phyloP scores from a whole-genome alignment of 2,888 invertebrate genomes.

The Orthonevra nobilis region DNA sequence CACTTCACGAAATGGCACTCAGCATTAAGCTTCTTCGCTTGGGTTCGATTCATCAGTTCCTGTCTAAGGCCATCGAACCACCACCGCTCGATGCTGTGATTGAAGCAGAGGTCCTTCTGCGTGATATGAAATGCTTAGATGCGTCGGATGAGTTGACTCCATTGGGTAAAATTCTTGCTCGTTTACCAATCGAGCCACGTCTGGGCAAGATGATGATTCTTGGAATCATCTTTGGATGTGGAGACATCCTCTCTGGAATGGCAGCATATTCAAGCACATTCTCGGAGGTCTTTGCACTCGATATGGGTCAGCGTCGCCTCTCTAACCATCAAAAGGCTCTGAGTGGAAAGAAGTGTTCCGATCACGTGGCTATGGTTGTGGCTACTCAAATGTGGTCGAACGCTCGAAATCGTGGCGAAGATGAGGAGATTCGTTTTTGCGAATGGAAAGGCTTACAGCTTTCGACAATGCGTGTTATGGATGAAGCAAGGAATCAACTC shows the following conservation, averaged over 20 bases:
- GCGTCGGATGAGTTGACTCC: slow-evolving; percentile 93
- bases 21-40: slow-evolving; percentile 92
- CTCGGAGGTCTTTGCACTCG: slow-evolving; percentile 94
- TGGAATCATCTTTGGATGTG: slow-evolving; percentile 94
- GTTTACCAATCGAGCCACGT: slow-evolving; percentile 96
- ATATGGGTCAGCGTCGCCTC: slow-evolving; percentile 87
- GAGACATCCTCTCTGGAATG: slow-evolving; percentile 95
- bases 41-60: slow-evolving; percentile 95
- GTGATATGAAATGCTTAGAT: slow-evolving; percentile 96
- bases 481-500: slow-evolving; percentile 92
- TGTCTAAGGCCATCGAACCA: slow-evolving; percentile 97
- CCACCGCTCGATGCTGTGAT: slow-evolving; percentile 99
- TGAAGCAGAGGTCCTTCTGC: slow-evolving; percentile 92
- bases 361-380: slow-evolving; percentile 96
- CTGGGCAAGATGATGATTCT: slow-evolving; percentile 98
- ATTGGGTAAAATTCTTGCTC: slow-evolving; percentile 94
- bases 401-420: slow-evolving; percentile 85
- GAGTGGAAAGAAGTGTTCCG: slow-evolving; percentile 93
- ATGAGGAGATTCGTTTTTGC: slow-evolving; percentile 91
- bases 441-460: slow-evolving; percentile 94
- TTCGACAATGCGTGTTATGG: slow-evolving; percentile 93
- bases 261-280: slow-evolving; percentile 97
- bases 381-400: slow-evolving; percentile 93
- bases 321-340: slow-evolving; percentile 92
- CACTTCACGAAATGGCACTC: slow-evolving; percentile 95